Evolutionary conservation across 2,888 invertebrate species (phyloP).

Genomic region (Apamea epomidion): DNA sequence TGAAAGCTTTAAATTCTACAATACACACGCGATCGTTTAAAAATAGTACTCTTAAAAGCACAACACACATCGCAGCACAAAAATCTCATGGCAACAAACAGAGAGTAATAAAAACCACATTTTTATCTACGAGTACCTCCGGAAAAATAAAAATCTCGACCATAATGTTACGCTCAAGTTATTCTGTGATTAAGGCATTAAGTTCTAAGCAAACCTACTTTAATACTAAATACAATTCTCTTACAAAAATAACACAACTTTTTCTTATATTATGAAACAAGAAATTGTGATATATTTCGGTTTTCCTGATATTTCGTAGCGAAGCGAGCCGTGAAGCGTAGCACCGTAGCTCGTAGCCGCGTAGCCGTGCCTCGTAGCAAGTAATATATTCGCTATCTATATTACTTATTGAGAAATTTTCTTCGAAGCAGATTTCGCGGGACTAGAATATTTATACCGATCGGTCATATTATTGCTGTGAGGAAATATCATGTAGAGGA

Average conservation of each 20-base stretch:
- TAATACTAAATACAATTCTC: conserved; percentile 56
- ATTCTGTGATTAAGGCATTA: conserved; percentile 53
- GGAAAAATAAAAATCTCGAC: conserved; percentile 49
- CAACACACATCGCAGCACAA: conserved; percentile 18
- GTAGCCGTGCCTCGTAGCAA: conserved; percentile 57
- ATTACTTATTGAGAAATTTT: conserved; percentile 49
- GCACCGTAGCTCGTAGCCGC: conserved; percentile 58
- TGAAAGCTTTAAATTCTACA: not conserved
- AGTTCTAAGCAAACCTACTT: conserved; percentile 32
- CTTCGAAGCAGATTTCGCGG: conserved; percentile 34
- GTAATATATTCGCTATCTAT: conserved; percentile 47
- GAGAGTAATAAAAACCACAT: conserved; percentile 37
- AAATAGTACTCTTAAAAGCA: not conserved
- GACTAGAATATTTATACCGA: conserved; percentile 47
- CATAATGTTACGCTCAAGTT: conserved; percentile 50
- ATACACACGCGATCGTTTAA: not conserved
- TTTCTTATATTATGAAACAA: conserved; percentile 38
- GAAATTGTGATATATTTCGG: conserved; percentile 54
- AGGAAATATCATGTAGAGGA: conserved; percentile 26
- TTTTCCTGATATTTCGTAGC: conserved; percentile 50
- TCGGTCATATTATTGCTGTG: conserved; percentile 33
- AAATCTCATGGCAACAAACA: conserved; percentile 12
- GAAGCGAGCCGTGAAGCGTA: conserved; percentile 60
- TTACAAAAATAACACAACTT: conserved; percentile 37
- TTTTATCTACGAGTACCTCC: conserved; percentile 31